A percentile compares a stretch with the other conserved stretches of the same genome.
Evolutionary conservation across 1,140 invertebrate genomes (phyloP).

Genomic region (Habropoda laboriosa): DNA sequence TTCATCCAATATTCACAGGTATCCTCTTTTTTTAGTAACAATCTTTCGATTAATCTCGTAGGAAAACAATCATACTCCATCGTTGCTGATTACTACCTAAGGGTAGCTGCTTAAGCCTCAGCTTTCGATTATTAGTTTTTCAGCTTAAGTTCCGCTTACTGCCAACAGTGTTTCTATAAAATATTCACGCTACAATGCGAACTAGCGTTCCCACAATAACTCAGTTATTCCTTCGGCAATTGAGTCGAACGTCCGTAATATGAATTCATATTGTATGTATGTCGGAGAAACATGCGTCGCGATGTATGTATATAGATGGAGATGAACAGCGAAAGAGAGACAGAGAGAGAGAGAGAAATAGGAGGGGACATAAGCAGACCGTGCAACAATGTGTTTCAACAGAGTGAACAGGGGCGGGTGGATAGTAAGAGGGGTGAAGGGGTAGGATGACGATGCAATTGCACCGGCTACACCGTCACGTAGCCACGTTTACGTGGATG

Average conservation of each 20-base stretch:
- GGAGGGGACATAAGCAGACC: too few relatives aligned
- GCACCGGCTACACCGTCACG: conserved; percentile 40
- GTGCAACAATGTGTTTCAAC: conserved; percentile 34
- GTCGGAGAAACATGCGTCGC: conserved; percentile 39
- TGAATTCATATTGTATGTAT: conserved; percentile 10
- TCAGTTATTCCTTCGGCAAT: conserved; percentile 42
- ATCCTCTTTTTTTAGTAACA: too few relatives aligned
- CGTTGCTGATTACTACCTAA: too few relatives aligned
- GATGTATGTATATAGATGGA: conserved; percentile 19
- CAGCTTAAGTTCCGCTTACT: too few relatives aligned
- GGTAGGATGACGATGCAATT: conserved; percentile 42
- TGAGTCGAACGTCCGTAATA: conserved; percentile 59
- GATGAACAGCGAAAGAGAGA: not conserved
- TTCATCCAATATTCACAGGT: too few relatives aligned
- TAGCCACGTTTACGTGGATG: conserved; percentile 54
- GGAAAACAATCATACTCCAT: too few relatives aligned
- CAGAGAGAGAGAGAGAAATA: not conserved
- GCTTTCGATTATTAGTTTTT: too few relatives aligned
- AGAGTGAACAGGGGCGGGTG: not conserved
- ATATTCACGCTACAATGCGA: not conserved
- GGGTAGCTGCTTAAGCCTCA: too few relatives aligned
- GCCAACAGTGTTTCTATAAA: too few relatives aligned
- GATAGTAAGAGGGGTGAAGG: too few relatives aligned
- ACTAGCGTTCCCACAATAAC: not conserved
- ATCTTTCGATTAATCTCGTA: too few relatives aligned